Evolutionary conservation across 1,140 invertebrate genomes (phyloP).

Genomic region (Lepidurus apus): DNA sequence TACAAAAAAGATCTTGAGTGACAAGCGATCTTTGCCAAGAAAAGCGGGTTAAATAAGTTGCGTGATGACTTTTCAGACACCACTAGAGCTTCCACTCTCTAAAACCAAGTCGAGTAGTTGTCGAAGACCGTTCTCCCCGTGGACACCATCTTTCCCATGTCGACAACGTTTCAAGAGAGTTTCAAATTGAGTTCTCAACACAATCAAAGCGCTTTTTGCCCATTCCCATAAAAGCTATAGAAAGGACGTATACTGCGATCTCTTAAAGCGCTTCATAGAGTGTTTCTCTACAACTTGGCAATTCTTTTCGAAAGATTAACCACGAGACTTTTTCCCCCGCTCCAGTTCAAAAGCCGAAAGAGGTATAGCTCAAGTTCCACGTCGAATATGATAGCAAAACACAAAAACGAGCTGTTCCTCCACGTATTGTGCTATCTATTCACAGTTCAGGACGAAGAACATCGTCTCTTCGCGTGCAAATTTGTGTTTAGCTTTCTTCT

Average conservation of each 20-base stretch:
- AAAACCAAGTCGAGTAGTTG: background rate
- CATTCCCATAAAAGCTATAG: background rate
- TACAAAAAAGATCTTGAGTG: background rate
- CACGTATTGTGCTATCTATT: too few relatives aligned
- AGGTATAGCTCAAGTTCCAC: too few relatives aligned
- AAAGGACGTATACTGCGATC: background rate
- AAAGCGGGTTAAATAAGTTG: background rate
- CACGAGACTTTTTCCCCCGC: background rate
- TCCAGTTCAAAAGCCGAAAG: too few relatives aligned
- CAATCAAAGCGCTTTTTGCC: background rate
- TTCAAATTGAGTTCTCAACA: background rate
- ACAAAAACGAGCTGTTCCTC: too few relatives aligned
- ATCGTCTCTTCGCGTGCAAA: too few relatives aligned
- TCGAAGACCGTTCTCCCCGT: background rate
- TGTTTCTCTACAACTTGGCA: background rate
- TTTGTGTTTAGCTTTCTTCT: too few relatives aligned
- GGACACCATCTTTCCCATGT: background rate
- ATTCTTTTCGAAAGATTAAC: background rate
- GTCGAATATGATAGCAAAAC: too few relatives aligned
- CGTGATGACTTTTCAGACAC: background rate
- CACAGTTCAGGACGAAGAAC: too few relatives aligned
- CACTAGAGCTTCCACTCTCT: background rate
- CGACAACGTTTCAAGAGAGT: background rate
- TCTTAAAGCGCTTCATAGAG: background rate
- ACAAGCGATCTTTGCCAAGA: background rate